Evolutionary conservation across 2,888 invertebrate species (phyloP), one percentile per base, ranked within the genome.

Genomic region (Teleogryllus oceanicus): DNA sequence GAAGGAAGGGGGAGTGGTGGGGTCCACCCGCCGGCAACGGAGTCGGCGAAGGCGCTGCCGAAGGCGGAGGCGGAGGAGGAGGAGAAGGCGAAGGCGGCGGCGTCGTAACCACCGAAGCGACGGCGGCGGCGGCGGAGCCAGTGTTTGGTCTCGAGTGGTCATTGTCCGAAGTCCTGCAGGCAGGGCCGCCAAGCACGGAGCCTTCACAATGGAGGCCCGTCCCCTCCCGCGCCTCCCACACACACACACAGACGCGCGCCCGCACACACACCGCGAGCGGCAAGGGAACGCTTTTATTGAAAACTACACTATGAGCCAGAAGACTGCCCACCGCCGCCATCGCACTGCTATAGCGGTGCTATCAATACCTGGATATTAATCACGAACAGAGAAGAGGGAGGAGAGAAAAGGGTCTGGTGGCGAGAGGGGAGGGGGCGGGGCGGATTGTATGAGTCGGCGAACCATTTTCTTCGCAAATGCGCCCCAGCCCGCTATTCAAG

Each of bases 321-420:
- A 37, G 37, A 37, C 37, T 37, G 37, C 37, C 37, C 37, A 37
- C 37, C 37, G 8, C 37, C 37, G 37, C 37, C 37, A 8, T 37
- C 37, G 37, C 37, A 37, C 49, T 74, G 78, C 20, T 50, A 78
- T 49, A 78, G 74, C 78, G 51, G 74, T 74, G 74, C 74, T 81
- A 81, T 81, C 81, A 81, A 81, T 81, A 81, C 81, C 81, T 81
- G 80, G 81, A 78, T 80, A 82, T 82, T 82, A 81, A 82, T 82
- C 82, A 82, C 78, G 76, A 78, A 21, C 76, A 51, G 20, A 37
- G 37, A 37, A 37, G 37, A 37, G 37, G 37, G 37, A 37, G 37
- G 37, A 37, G 37, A 37, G 37, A 37, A 8, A 37, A 37, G 37
- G 37, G 37, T 5, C 37, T 8, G 37, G 37, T 8, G 37, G 37